A percentile compares a stretch with the other conserved stretches of the same genome.
Conservation (phyloP, 1,140 invertebrate species). For the Sycophaga agraensis region DNA sequence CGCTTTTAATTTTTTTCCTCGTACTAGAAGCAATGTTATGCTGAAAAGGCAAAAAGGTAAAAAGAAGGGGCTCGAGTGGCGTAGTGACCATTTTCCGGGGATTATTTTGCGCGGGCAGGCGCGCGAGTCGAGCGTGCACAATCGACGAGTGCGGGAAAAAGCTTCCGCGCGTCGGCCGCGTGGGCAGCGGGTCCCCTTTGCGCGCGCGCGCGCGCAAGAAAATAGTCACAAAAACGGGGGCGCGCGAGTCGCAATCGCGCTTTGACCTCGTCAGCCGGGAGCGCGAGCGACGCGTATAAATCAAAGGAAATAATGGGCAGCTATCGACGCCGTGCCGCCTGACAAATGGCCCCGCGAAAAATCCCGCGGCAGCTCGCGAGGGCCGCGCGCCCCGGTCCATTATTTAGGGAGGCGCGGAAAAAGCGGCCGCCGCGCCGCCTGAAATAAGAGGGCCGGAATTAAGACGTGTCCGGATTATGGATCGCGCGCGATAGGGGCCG, state of each 20-base stretch:
- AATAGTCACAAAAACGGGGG: no score
- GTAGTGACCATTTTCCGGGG: no score
- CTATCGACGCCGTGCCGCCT: not conserved
- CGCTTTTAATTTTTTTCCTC: no score
- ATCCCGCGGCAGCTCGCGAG: not conserved
- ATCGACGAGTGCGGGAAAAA: not conserved
- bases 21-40: no score
- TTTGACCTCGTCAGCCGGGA: not conserved
- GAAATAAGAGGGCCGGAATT: not conserved
- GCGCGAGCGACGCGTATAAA: constrained; percentile 19
- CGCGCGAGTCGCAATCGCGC: constrained; percentile 3
- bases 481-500: constrained; percentile 12
- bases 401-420: not conserved
- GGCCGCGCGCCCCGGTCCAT: not conserved
- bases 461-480: constrained; percentile 28
- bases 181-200: not conserved
- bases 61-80: no score
- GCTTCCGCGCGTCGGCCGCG: not conserved
- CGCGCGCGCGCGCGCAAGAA: not conserved
- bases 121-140: not conserved
- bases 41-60: no score
- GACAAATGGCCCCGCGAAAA: constrained; percentile 15
- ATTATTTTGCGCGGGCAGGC: no score
- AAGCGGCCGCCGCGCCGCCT: not conserved
- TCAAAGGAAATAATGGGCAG: constrained; percentile 14